phyloP scores from a whole-genome alignment of 53 echinoderm and acorn worm genomes.

The Holothuria scabra region DNA sequence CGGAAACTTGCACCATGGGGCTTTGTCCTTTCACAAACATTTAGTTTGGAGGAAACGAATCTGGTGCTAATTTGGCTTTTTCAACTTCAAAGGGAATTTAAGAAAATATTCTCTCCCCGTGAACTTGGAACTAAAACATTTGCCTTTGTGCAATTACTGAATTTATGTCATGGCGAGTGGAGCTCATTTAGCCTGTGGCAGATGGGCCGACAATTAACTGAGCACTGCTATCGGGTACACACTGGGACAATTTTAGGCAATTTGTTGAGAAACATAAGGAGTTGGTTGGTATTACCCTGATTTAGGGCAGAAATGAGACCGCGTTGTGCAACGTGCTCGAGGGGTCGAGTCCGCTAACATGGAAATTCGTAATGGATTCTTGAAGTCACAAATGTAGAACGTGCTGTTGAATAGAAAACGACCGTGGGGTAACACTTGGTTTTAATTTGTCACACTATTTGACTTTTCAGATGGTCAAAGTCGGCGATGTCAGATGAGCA shows the following conservation, averaged over 20 bases:
- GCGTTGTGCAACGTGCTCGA: slow-evolving; percentile 43
- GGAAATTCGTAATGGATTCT: too few relatives aligned
- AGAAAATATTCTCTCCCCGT: slow-evolving; percentile 24
- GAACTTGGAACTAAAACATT: slow-evolving; percentile 34
- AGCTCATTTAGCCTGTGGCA: slow-evolving; percentile 29
- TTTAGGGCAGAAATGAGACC: slow-evolving; percentile 19
- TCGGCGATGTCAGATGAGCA: too few relatives aligned
- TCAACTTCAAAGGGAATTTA: slow-evolving; percentile 41
- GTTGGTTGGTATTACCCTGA: slow-evolving; percentile 25
- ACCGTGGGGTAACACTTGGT: slow-evolving; percentile 1
- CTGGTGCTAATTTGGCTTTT: slow-evolving; percentile 41
- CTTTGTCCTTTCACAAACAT: slow-evolving; percentile 4
- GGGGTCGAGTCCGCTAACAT: background rate
- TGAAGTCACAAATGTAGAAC: background rate
- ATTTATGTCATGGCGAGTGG: slow-evolving; percentile 32
- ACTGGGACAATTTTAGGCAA: slow-evolving; percentile 26
- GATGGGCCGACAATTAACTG: slow-evolving; percentile 32
- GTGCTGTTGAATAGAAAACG: slow-evolving; percentile 24
- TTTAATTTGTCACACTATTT: slow-evolving; percentile 4
- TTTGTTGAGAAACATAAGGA: slow-evolving; percentile 17
- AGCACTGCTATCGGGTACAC: slow-evolving; percentile 26
- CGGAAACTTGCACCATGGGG: slow-evolving; percentile 49
- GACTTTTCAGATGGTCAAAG: too few relatives aligned
- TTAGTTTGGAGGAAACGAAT: slow-evolving; percentile 19
- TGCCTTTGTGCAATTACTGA: slow-evolving; percentile 36